Percentiles rank a stretch among this genome's conserved stretches.
Conservation (phyloP, 2,797 vertebrate species). For the Dicrostonyx torquatus region DNA sequence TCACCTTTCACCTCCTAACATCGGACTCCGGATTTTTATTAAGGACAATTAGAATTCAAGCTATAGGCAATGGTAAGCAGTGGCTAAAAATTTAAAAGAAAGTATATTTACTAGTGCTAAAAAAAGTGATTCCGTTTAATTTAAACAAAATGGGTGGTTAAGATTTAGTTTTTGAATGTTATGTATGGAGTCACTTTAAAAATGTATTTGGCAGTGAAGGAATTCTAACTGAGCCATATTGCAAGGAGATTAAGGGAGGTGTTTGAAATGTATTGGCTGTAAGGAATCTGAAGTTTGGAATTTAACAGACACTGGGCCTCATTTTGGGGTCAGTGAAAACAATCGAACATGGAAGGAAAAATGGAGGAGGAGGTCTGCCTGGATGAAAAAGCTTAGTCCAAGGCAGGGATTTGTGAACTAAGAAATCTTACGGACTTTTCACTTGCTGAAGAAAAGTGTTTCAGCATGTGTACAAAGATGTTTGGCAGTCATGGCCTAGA, state of each 20-base stretch:
- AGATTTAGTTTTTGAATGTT: not conserved
- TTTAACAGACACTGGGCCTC: not conserved
- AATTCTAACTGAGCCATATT: not conserved
- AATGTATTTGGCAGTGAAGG: not conserved
- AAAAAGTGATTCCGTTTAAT: slow-evolving; percentile 30
- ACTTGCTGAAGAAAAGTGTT: not conserved
- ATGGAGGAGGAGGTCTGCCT: not conserved
- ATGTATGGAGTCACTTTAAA: slow-evolving; percentile 12
- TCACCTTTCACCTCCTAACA: no score
- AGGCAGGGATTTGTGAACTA: not conserved
- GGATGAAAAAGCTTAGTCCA: not conserved
- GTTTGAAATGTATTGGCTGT: not conserved
- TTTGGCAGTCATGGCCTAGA: not conserved
- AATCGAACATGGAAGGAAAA: not conserved
- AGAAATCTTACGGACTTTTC: not conserved
- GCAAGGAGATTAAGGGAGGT: not conserved
- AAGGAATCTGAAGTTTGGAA: not conserved
- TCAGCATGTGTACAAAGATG: not conserved
- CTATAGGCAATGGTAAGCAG: not conserved
- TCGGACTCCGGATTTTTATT: no score
- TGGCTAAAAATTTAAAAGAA: slow-evolving; percentile 10
- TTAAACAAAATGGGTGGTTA: slow-evolving; percentile 13
- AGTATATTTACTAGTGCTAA: not conserved
- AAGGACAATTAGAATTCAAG: no score
- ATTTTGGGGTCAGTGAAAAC: not conserved